Base-by-base conservation (phyloP, 2,888 invertebrate genomes). In the Chirona hameri region DNA sequence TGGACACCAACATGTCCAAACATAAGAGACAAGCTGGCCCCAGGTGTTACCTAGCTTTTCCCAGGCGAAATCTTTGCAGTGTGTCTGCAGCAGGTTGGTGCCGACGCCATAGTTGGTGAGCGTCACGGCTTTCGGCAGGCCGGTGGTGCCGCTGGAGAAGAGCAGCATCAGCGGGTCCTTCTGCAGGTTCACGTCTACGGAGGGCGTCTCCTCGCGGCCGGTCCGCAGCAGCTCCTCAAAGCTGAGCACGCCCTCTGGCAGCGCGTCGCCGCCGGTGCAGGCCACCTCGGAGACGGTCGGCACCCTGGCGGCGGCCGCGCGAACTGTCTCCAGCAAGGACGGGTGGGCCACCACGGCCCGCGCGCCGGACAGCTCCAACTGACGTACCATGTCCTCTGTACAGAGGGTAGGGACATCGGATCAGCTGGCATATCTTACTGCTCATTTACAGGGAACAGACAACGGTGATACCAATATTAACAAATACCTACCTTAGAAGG, bases 81-180 rank as follows among this genome's bases (percentile, higher is more conserved):
- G 0, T 1, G n/a, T 27, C 81, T 87, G 87, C 14, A 83, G 69
- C 48, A 88, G 83, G 82, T 87, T 86, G 4, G 88, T 85, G 3
- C 87, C 86, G 29, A 89, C 84, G 84, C 88, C 88, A 27, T 85
- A 84, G 84, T 88, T 88, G 3, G 88, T 87, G 18, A 89, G 86
- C 86, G 87, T 86, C 12, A 89, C 89, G n/a, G 88, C 88, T 84
- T 88, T 85, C n/a, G 85, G 85, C 29, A 84, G 82, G 10, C 85
- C 85, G 5, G 85, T 85, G 27, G 85, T 85, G 52, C 85, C 85
- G 1, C 84, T 84, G 39, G 85, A 85, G 76, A 84, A 85, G 5
- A 84, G 84, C 60, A 85, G 79, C 80, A 84, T 81, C 14, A 82
- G 81, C 52, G 83, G 12, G 65, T 84, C 84, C 52, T 84, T n/a